Evolutionary conservation across 2,888 invertebrate species (phyloP).

Genomic region (Himalopsyche tibetana): DNA sequence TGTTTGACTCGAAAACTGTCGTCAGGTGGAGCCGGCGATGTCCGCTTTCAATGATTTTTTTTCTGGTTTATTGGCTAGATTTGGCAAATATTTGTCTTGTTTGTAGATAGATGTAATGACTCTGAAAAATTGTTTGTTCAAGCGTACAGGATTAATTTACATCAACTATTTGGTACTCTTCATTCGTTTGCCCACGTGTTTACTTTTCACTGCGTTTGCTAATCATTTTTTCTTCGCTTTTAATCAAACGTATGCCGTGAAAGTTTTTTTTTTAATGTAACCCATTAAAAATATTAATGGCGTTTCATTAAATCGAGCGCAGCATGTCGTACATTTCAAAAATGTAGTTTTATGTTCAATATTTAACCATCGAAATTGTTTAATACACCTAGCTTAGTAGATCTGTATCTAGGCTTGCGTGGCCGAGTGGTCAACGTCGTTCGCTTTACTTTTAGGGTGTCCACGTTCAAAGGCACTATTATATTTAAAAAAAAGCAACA

Average conservation of each 20-base stretch:
- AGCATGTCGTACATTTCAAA: no score
- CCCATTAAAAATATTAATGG: no score
- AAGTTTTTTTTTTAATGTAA: background rate
- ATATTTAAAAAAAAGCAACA: no score
- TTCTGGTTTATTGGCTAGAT: background rate
- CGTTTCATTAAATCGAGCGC: no score
- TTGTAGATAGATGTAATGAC: background rate
- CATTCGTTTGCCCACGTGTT: background rate
- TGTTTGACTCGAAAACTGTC: background rate
- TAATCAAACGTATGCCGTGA: background rate
- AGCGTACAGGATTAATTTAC: background rate
- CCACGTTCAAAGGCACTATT: no score
- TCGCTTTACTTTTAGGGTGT: no score
- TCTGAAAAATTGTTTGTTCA: background rate
- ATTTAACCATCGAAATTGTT: no score
- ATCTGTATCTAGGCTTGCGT: no score
- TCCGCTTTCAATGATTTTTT: constrained; percentile 14
- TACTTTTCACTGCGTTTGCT: background rate
- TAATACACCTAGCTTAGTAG: no score
- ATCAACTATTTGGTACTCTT: background rate
- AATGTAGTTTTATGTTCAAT: no score
- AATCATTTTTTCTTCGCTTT: background rate
- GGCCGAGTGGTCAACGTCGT: no score
- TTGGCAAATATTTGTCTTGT: constrained; percentile 3
- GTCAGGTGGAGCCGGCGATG: constrained; percentile 13